phyloP scores from a whole-genome alignment of 2,888 invertebrate species.

The Pandemis heparana region DNA sequence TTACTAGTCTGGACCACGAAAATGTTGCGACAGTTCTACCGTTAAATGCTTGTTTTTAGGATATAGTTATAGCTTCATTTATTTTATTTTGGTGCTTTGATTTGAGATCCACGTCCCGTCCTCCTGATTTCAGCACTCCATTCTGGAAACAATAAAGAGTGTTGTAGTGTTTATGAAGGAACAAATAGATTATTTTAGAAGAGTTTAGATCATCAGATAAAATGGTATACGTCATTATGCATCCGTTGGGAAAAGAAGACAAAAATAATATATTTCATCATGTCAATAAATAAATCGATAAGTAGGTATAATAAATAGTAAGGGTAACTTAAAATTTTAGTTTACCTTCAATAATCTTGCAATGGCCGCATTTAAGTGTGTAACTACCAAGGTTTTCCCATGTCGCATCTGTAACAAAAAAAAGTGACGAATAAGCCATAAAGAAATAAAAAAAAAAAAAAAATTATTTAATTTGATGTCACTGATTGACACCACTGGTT shows the following conservation, averaged over 20 bases:
- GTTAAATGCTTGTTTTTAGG: not conserved
- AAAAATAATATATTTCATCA: slow-evolving; percentile 36
- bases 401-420: slow-evolving; percentile 42
- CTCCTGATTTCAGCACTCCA: not conserved
- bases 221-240: slow-evolving; percentile 41
- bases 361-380: slow-evolving; percentile 25
- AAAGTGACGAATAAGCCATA: not conserved
- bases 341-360: slow-evolving; percentile 40
- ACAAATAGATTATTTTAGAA: not conserved
- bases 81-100: not conserved
- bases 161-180: not conserved
- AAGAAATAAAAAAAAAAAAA: not conserved
- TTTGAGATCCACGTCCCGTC: not conserved
- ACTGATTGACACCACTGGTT: too few species aligned
- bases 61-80: not conserved
- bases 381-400: slow-evolving; percentile 38
- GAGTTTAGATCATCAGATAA: slow-evolving; percentile 18
- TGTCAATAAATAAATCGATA: not conserved
- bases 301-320: too few species aligned
- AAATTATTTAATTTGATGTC: not conserved
- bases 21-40: not conserved
- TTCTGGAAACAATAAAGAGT: slow-evolving; percentile 20
- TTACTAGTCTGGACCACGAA: not conserved
- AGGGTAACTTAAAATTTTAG: not conserved
- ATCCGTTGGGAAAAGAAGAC: slow-evolving; percentile 45